Evolutionary conservation across 2,113 vertebrate species (phyloP).

Genomic region (Morone saxatilis): DNA sequence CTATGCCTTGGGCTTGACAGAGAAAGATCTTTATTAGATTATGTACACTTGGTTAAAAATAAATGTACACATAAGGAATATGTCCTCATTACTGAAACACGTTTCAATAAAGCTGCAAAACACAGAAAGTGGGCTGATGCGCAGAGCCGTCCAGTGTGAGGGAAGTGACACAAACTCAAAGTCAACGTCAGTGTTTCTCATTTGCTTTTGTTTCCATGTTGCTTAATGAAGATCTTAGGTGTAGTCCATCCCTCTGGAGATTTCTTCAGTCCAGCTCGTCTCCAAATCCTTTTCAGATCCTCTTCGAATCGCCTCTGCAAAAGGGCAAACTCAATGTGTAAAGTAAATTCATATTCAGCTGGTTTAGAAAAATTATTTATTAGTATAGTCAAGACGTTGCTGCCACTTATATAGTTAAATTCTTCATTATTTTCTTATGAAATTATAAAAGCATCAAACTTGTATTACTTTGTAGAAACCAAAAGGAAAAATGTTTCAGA

Average conservation of each 20-base stretch:
- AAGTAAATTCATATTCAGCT: neutral
- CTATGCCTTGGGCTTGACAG: neutral
- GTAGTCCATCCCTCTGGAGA: slow-evolving; percentile 89
- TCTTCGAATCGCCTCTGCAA: slow-evolving; percentile 89
- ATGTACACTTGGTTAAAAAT: slow-evolving; percentile 34
- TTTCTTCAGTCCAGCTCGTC: slow-evolving; percentile 88
- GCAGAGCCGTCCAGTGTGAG: neutral
- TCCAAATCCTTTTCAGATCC: slow-evolving; percentile 90
- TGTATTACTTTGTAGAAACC: no score
- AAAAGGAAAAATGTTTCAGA: neutral
- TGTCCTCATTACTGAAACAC: neutral
- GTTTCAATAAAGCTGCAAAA: neutral
- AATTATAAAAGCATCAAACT: neutral
- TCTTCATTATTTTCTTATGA: neutral
- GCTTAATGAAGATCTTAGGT: slow-evolving; percentile 90
- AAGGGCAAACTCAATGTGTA: neutral
- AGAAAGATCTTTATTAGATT: slow-evolving; percentile 65
- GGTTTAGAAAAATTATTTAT: neutral
- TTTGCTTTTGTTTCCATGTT: slow-evolving; percentile 63
- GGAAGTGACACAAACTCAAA: neutral
- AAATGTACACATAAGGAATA: neutral
- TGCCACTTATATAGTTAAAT: neutral
- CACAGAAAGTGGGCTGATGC: neutral
- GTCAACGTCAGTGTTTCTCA: slow-evolving; percentile 37
- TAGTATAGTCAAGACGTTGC: neutral